These are phyloP conservation scores for Leucophenga maculata DNA, from an alignment of 2,888 invertebrate species.

Conservation along the genomic window DNA sequence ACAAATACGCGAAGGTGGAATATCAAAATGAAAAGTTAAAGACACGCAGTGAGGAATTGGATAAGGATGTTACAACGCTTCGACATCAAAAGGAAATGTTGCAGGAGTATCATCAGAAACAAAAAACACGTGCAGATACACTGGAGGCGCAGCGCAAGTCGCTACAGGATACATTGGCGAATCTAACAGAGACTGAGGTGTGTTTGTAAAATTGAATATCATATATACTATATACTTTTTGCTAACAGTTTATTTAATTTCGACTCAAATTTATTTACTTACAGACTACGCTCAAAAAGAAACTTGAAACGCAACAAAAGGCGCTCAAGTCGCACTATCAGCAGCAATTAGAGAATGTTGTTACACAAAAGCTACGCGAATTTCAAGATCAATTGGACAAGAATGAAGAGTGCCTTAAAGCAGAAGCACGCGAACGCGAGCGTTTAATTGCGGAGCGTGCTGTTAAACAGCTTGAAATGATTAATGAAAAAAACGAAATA, in stretches of 20 bases:
- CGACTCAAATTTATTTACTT: conserved; percentile 48
- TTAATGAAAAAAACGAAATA: conserved; percentile 81
- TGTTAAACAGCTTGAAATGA: conserved; percentile 80
- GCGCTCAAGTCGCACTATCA: conserved; percentile 85
- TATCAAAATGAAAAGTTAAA: conserved; percentile 74
- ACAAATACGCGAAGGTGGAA: conserved; percentile 70
- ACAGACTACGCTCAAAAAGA: conserved; percentile 74
- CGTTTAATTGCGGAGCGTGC: conserved; percentile 79
- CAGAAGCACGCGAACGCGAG: conserved; percentile 79
- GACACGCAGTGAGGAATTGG: conserved; percentile 76
- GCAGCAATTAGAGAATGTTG: conserved; percentile 85
- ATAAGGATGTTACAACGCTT: conserved; percentile 76
- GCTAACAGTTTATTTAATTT: too few relatives aligned
- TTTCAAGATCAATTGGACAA: conserved; percentile 83
- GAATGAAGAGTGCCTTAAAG: conserved; percentile 78
- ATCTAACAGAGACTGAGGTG: conserved; percentile 77
- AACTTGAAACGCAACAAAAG: conserved; percentile 77
- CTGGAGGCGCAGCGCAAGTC: conserved; percentile 76
- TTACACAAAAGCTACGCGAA: conserved; percentile 82
- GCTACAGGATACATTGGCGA: conserved; percentile 72
- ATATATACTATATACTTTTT: too few relatives aligned
- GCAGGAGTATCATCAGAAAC: conserved; percentile 74
- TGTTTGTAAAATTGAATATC: conserved; percentile 28
- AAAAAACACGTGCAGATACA: conserved; percentile 72
- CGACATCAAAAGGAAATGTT: conserved; percentile 73